These are phyloP conservation scores for Laupala kohalensis DNA, from an alignment of 1,140 invertebrate species.

Conservation along the genomic window DNA sequence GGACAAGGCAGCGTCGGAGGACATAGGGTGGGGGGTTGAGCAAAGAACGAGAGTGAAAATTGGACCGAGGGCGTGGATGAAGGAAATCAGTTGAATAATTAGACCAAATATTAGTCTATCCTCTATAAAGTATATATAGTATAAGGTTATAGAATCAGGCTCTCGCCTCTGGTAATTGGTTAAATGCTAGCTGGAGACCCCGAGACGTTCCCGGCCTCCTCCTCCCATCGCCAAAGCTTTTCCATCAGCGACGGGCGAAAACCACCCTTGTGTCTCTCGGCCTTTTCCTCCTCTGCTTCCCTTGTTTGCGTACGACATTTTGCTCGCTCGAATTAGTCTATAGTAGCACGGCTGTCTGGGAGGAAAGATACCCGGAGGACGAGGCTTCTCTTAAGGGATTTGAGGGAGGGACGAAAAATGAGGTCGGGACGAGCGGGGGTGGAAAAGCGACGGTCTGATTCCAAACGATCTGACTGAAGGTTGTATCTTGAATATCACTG, in stretches of 20 bases:
- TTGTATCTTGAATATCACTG: too few relatives aligned
- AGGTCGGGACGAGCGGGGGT: not conserved
- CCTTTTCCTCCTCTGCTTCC: not conserved
- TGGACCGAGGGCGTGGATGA: not conserved
- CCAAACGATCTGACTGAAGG: too few relatives aligned
- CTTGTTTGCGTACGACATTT: conserved; percentile 1
- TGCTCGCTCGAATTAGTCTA: conserved; percentile 1
- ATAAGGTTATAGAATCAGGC: conserved; percentile 16
- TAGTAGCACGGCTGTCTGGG: not conserved
- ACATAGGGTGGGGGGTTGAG: not conserved
- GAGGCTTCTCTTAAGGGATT: not conserved
- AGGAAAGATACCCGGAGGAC: not conserved
- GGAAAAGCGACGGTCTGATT: not conserved
- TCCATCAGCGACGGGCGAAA: not conserved
- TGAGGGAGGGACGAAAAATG: not conserved
- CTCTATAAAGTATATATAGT: conserved; percentile 6
- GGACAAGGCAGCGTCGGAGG: not conserved
- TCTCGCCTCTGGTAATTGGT: conserved; percentile 13
- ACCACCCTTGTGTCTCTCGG: not conserved
- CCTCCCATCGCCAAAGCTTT: not conserved
- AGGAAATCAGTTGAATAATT: conserved; percentile 15
- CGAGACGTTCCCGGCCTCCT: not conserved
- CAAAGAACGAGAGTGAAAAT: not conserved
- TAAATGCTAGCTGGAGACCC: conserved; percentile 7
- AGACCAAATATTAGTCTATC: conserved; percentile 16